Base-by-base conservation (phyloP, 2,888 invertebrate species). In the Myathropa florea region DNA sequence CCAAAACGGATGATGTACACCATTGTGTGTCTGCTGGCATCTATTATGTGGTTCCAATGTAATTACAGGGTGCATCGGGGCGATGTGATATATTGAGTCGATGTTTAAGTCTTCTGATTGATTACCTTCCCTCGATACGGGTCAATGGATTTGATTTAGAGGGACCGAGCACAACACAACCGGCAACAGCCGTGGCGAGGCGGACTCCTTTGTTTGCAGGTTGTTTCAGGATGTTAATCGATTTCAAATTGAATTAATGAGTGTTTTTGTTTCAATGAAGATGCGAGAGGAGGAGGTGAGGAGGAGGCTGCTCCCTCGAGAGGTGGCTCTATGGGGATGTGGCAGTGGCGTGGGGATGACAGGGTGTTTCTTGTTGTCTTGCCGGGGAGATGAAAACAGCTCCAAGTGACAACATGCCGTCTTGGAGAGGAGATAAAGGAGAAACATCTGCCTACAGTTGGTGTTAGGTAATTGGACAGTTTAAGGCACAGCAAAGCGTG, bases 31-130 rank as follows among this genome's bases (percentile, higher is more conserved):
- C 46, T 46, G 46, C 73, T 60, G 61, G 53, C 77, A 70, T 78
- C 83, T 77, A 83, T 83, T 78, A 83, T 83, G 78, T 14, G 63
- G 12, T 9, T 46, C 30, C 60, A 83, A 83, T 86, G 75, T 86
- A 86, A 86, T 86, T 86, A 86, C 78, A 83, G 86, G 82, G 78
- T 86, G 78, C 73, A 86, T 82, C 83, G 46, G 39, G 65, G 63
- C 82, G 68, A 61, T 83, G 86, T 86, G 86, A 86, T 86, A 86
- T 86, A 86, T 86, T 86, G 86, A 79, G 82, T 86, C 73, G 83
- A 75, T 79, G 78, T 82, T 86, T 83, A 75, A 83, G 83, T 86
- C 78, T 83, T 86, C 83, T 86, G 86, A 86, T 86, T 86, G 86
- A 86, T 86, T 86, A 78, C 86, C 86, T 83, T 86, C 60, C 46